These are phyloP conservation scores for Diadophis punctatus DNA, from an alignment of 2,113 vertebrate species.

Conservation along the genomic window DNA sequence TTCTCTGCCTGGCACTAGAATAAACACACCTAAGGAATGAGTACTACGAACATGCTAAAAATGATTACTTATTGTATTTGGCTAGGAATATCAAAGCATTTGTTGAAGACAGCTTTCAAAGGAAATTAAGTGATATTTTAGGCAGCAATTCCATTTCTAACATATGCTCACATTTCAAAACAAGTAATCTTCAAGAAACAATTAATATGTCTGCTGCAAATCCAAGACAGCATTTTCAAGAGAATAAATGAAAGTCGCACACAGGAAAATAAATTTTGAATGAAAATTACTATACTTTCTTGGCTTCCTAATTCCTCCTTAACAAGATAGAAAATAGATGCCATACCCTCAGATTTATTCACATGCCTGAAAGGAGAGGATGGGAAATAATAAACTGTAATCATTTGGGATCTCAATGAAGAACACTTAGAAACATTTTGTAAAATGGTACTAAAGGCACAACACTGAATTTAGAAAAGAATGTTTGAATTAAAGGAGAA, in stretches of 20 bases:
- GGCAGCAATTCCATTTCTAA: not conserved
- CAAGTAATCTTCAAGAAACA: not conserved
- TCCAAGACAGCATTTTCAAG: not conserved
- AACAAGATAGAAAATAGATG: constrained; percentile 12
- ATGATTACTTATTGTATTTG: not conserved
- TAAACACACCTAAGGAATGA: not conserved
- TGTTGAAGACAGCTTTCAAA: not conserved
- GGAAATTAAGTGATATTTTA: constrained; percentile 4
- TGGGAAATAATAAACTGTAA: too few relatives aligned
- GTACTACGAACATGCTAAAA: not conserved
- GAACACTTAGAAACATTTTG: not conserved
- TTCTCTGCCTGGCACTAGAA: not conserved
- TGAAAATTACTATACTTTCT: not conserved
- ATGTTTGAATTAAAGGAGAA: not conserved
- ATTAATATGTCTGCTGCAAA: not conserved
- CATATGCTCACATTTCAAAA: constrained; percentile 22
- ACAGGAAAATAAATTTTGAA: not conserved
- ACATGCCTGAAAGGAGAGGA: not conserved
- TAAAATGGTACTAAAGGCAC: not conserved
- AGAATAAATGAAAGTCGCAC: not conserved
- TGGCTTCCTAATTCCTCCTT: not conserved
- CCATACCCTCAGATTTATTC: not conserved
- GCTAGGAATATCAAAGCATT: not conserved
- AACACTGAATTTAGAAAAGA: not conserved
- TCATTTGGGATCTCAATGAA: not conserved